Evolutionary conservation across 2,888 invertebrate genomes (phyloP).

Genomic region (Trichopria drosophilae): DNA sequence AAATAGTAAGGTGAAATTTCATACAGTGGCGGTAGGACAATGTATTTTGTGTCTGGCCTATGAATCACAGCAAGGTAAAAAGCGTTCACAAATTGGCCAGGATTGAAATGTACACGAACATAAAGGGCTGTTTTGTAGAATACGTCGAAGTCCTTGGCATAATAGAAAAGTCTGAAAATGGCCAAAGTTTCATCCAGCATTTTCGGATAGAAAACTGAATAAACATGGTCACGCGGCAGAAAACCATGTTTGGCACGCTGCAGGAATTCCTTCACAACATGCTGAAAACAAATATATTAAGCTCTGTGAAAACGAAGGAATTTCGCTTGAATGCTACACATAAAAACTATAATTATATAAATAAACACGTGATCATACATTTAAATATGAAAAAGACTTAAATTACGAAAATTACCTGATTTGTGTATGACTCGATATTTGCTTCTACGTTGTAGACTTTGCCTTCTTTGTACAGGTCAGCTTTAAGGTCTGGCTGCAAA

Average conservation of each 20-base stretch:
- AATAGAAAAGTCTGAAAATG: constrained; percentile 53
- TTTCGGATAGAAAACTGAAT: constrained; percentile 56
- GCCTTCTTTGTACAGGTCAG: constrained; percentile 44
- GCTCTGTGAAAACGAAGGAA: not conserved
- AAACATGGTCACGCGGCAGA: constrained; percentile 60
- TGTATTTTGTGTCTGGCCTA: constrained; percentile 64
- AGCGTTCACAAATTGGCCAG: constrained; percentile 64
- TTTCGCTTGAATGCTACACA: not conserved
- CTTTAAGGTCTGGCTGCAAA: constrained; percentile 42
- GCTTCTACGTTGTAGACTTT: constrained; percentile 42
- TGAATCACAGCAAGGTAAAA: constrained; percentile 66
- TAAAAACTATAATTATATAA: not conserved
- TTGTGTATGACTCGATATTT: constrained; percentile 43
- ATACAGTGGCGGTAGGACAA: constrained; percentile 69
- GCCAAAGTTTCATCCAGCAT: constrained; percentile 47
- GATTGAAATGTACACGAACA: constrained; percentile 57
- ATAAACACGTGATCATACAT: not conserved
- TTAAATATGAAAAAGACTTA: not conserved
- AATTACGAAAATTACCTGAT: constrained; percentile 40
- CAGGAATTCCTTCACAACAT: constrained; percentile 53
- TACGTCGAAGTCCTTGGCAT: constrained; percentile 55
- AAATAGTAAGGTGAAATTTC: constrained; percentile 71
- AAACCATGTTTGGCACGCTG: constrained; percentile 55
- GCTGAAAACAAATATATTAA: constrained; percentile 39
- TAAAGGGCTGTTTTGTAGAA: constrained; percentile 56